Percentiles rank a stretch among this genome's conserved stretches.
Evolutionary conservation across 2,797 vertebrate species (phyloP).

Genomic region (Mormyrops boulengeri): DNA sequence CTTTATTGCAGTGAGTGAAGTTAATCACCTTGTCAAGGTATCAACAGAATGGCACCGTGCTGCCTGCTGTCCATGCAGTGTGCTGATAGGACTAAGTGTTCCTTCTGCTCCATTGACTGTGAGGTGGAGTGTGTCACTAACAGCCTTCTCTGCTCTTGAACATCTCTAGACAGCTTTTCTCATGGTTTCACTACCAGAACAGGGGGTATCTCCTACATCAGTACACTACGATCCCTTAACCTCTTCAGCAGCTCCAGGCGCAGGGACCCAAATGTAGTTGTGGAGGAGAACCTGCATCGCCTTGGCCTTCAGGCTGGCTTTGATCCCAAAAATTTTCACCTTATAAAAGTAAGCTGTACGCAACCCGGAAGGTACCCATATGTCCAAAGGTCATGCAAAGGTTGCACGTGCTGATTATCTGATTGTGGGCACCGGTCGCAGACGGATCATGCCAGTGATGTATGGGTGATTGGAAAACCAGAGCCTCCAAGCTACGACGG

Average conservation of each 20-base stretch:
- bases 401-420: not conserved
- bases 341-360: conserved; percentile 66
- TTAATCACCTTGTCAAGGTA: not conserved
- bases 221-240: conserved; percentile 78
- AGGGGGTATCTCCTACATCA: conserved; percentile 79
- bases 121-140: not conserved
- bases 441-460: conserved; percentile 72
- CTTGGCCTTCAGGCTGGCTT: conserved; percentile 75
- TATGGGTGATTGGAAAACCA: conserved; percentile 71
- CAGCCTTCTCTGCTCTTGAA: conserved; percentile 14
- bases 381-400: not conserved
- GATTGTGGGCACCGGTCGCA: conserved; percentile 40
- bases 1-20: not conserved
- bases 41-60: not conserved
- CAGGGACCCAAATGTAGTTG: conserved; percentile 69
- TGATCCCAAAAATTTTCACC: conserved; percentile 60
- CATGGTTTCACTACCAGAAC: conserved; percentile 84
- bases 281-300: conserved; percentile 78
- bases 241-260: conserved; percentile 78
- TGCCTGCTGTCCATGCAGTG: not conserved
- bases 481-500: conserved; percentile 79
- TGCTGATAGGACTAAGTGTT: not conserved
- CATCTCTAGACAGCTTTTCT: conserved; percentile 65
- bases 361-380: not conserved
- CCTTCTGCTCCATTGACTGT: not conserved